Percentiles rank a stretch among this genome's conserved stretches.
These are phyloP conservation scores for Saccopteryx leptura DNA, from an alignment of 2,113 vertebrate species.

Conservation along the genomic window DNA sequence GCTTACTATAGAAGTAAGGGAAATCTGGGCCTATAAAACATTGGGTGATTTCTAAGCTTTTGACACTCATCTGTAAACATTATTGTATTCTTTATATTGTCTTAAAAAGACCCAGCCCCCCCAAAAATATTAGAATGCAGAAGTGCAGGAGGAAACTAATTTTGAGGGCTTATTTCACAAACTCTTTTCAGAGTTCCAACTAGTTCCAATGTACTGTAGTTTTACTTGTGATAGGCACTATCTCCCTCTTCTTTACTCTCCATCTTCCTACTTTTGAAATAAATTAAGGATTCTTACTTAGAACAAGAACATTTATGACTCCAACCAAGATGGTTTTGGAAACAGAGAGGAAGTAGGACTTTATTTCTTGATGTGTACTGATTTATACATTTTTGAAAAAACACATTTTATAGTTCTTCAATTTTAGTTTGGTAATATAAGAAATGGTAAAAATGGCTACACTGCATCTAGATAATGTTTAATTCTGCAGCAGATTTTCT, in stretches of 20 bases:
- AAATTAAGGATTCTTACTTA: constrained; percentile 18
- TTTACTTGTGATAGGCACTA: not conserved
- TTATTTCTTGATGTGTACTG: constrained; percentile 9
- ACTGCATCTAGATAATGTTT: constrained; percentile 30
- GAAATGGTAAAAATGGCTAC: not conserved
- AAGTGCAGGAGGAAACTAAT: not conserved
- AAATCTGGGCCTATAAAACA: constrained; percentile 34
- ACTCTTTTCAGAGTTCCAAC: not conserved
- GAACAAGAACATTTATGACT: constrained; percentile 17
- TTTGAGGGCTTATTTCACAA: constrained; percentile 10
- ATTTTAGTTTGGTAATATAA: constrained; percentile 19
- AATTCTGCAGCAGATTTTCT: constrained; percentile 16
- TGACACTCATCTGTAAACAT: constrained; percentile 26
- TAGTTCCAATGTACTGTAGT: not conserved
- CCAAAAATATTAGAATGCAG: constrained; percentile 33
- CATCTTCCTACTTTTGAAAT: constrained; percentile 10
- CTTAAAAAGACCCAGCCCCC: not conserved
- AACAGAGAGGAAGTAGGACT: not conserved
- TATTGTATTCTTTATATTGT: not conserved
- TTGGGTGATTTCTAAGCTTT: constrained; percentile 53
- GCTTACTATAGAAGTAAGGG: not conserved
- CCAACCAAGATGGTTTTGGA: not conserved
- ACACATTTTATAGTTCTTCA: constrained; percentile 1
- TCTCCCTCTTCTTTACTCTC: not conserved
- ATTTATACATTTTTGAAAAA: constrained; percentile 52